Evolutionary conservation across 2,113 vertebrate species (phyloP), one percentile per base, ranked within the genome.

Genomic region (Brachyhypopomus gauderio): DNA sequence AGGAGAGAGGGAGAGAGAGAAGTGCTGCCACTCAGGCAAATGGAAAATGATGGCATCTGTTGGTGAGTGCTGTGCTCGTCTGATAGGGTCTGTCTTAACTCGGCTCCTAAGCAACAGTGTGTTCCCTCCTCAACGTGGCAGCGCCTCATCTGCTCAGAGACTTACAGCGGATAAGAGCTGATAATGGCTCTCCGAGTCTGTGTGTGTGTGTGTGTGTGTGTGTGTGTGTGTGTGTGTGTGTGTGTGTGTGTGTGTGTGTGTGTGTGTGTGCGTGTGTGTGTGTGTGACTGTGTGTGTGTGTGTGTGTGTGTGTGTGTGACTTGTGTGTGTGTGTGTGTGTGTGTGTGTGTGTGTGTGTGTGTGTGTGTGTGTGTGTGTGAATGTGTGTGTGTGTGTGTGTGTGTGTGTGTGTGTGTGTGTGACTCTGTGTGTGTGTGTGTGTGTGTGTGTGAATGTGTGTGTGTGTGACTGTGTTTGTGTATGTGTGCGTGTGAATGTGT

Each of bases 111-210:
- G 89, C 87, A 86, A 91, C 91, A 90, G 89, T 89, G 80, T 83
- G 87, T 83, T 86, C 85, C 90, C 91, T 88, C 90, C 88, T 89
- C 86, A 36, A 78, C 79, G 82, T 66, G 70, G 41, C 72, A 34
- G 60, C 23, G 60, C 63, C 62, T 78, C 77, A 78, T 78, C 77
- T 78, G 77, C 77, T 78, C 80, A 20, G 85, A 89, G 90, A 92
- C 91, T 92, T 91, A 92, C 84, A 79, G 84, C 67, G 86, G 90
- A 92, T 92, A 92, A 93, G 91, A 92, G 89, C 87, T 91, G 90
- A 91, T 92, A 92, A 92, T 92, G 89, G 89, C 85, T 86, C 85
- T 83, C 87, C 84, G 79, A 78, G 80, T 86, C 87, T 87, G 87
- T 88, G 78, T 36, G 55, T 58, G 82, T 52, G 60, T 55, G 69